phyloP scores from a whole-genome alignment of 2,888 invertebrate species.

The Erynnis tages region DNA sequence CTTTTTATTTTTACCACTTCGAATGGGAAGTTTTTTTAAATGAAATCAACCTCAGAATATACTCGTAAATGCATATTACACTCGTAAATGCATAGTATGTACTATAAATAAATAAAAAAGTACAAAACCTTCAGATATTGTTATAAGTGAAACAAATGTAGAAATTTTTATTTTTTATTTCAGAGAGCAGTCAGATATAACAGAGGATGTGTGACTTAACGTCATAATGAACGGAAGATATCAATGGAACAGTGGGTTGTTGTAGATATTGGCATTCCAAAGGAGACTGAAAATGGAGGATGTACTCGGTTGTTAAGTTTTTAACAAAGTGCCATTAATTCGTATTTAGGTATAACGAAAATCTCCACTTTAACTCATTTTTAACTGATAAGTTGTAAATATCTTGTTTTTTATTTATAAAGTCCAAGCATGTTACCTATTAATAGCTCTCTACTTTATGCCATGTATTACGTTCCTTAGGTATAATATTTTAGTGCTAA shows the following conservation, averaged over 20 bases:
- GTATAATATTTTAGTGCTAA: background rate
- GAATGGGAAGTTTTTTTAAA: too few species aligned
- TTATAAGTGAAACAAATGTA: too few species aligned
- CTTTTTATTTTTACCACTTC: too few species aligned
- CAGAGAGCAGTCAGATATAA: constrained; percentile 75
- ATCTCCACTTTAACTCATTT: constrained; percentile 45
- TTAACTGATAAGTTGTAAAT: constrained; percentile 15
- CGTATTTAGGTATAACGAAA: constrained; percentile 15
- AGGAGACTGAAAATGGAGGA: constrained; percentile 40
- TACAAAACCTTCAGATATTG: too few species aligned
- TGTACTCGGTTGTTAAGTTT: constrained; percentile 49
- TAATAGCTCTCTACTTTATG: background rate
- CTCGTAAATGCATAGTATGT: too few species aligned
- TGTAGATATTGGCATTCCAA: constrained; percentile 35
- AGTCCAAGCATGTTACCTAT: background rate
- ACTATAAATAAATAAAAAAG: too few species aligned
- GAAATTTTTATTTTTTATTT: constrained; percentile 42
- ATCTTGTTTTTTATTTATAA: background rate
- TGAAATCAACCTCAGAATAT: too few species aligned
- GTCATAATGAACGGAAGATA: constrained; percentile 37
- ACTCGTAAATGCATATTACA: too few species aligned
- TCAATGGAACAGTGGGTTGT: constrained; percentile 26
- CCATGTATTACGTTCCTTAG: background rate
- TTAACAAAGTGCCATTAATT: constrained; percentile 61
- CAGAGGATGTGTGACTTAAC: constrained; percentile 28